Evolutionary conservation across 35 echinoderm and acorn worm genomes (phyloP).

Genomic region (Apostichopus japonicus): DNA sequence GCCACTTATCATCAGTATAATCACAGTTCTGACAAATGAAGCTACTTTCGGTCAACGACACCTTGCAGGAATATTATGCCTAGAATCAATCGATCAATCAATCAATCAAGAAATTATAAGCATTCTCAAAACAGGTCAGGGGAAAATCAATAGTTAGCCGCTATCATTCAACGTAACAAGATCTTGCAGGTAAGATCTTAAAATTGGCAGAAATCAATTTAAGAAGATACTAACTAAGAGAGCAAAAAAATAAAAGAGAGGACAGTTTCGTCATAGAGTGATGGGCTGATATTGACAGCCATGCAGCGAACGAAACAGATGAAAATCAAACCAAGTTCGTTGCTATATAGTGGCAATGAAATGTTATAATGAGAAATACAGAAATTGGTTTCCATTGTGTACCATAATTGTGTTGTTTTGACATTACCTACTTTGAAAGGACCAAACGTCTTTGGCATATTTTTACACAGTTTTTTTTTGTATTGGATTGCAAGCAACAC

Average conservation of each 20-base stretch:
- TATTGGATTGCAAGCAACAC: too few species aligned
- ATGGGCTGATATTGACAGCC: too few species aligned
- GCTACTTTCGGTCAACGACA: conserved; percentile 25
- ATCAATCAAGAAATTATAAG: background rate
- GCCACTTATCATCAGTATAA: too few species aligned
- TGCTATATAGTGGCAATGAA: too few species aligned
- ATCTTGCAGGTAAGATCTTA: conserved; percentile 45
- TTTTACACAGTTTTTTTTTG: too few species aligned
- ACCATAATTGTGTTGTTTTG: too few species aligned
- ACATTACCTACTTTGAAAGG: too few species aligned
- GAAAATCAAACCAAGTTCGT: too few species aligned
- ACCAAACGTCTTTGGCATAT: too few species aligned
- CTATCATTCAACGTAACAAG: conserved; percentile 34
- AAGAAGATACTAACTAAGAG: background rate
- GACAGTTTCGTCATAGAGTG: background rate
- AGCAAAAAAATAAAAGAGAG: background rate
- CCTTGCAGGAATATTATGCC: conserved; percentile 29
- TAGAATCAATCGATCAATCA: conserved; percentile 40
- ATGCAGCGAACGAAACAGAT: too few species aligned
- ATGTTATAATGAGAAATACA: too few species aligned
- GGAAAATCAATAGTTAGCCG: conserved; percentile 37
- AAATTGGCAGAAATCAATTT: conserved; percentile 47
- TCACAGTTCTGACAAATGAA: background rate
- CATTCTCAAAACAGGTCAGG: conserved; percentile 37
- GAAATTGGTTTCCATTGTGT: too few species aligned